Percentiles rank a stretch among this genome's conserved stretches.
These are phyloP conservation scores for Tigriopus californicus DNA, from an alignment of 2,888 invertebrate genomes.

Conservation along the genomic window DNA sequence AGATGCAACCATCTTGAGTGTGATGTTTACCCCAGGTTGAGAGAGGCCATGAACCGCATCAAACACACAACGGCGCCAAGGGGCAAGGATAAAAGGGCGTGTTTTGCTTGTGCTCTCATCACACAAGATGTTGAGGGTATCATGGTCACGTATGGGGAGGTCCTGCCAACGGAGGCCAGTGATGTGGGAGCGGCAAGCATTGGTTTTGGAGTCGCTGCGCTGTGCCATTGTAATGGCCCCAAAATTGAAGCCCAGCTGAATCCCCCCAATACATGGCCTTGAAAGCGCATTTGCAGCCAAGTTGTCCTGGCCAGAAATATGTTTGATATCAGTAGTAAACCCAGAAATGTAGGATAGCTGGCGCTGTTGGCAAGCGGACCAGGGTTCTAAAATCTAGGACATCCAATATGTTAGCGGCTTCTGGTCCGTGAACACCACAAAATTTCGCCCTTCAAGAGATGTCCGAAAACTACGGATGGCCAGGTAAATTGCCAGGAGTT, in stretches of 20 bases:
- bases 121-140: no score
- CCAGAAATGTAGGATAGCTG: background rate
- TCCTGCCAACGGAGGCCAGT: no score
- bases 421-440: background rate
- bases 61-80: background rate
- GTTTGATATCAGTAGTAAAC: conserved; percentile 1
- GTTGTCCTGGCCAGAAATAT: background rate
- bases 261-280: background rate
- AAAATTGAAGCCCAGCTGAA: background rate
- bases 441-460: background rate
- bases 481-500: conserved; percentile 26
- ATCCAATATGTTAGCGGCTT: background rate
- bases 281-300: conserved; percentile 11
- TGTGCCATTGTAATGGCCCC: background rate
- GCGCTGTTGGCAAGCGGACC: conserved; percentile 6
- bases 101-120: no score
- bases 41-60: background rate
- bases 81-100: no score
- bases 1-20: background rate
- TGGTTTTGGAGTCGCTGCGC: no score
- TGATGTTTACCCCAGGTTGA: background rate
- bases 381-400: background rate
- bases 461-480: conserved; percentile 22
- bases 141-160: no score
- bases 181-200: no score